phyloP scores from a whole-genome alignment of 1,140 invertebrate species.

The Psilanteris sp. region DNA sequence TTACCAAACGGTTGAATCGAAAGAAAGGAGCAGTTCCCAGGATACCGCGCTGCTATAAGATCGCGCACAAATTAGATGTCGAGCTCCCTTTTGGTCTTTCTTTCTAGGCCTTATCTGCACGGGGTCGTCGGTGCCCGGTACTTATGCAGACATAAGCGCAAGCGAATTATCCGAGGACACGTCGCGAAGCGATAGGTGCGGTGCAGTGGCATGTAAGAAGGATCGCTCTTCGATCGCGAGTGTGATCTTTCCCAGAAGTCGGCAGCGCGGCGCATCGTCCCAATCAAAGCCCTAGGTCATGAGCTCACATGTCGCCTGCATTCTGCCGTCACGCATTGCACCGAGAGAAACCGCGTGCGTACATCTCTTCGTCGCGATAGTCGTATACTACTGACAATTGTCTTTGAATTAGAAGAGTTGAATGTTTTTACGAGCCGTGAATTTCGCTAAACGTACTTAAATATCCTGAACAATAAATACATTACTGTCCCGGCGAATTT shows the following conservation, averaged over 20 bases:
- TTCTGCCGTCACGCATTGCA: slow-evolving; percentile 67
- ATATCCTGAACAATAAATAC: slow-evolving; percentile 51
- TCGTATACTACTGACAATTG: slow-evolving; percentile 58
- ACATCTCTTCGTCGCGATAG: slow-evolving; percentile 50
- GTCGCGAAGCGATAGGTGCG: slow-evolving; percentile 52
- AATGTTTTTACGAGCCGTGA: slow-evolving; percentile 42
- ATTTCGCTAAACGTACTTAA: slow-evolving; percentile 42
- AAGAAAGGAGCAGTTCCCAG: slow-evolving; percentile 52
- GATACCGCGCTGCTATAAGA: slow-evolving; percentile 30
- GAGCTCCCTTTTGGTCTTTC: slow-evolving; percentile 49
- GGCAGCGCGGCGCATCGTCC: slow-evolving; percentile 64
- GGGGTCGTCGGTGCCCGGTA: slow-evolving; percentile 47
- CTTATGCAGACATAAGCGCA: slow-evolving; percentile 51
- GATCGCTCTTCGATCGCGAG: slow-evolving; percentile 62
- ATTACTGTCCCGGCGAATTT: slow-evolving; percentile 32
- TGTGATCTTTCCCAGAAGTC: slow-evolving; percentile 66
- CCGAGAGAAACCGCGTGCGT: slow-evolving; percentile 35
- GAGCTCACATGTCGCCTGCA: slow-evolving; percentile 73
- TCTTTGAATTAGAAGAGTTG: slow-evolving; percentile 44
- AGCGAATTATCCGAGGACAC: slow-evolving; percentile 55
- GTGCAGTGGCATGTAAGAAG: slow-evolving; percentile 60
- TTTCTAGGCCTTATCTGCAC: slow-evolving; percentile 47
- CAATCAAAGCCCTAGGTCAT: slow-evolving; percentile 71
- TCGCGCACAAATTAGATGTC: slow-evolving; percentile 57
- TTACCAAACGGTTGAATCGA: slow-evolving; percentile 50